Evolutionary conservation across 2,888 invertebrate species (phyloP).

Genomic region (Megamerina dolium): DNA sequence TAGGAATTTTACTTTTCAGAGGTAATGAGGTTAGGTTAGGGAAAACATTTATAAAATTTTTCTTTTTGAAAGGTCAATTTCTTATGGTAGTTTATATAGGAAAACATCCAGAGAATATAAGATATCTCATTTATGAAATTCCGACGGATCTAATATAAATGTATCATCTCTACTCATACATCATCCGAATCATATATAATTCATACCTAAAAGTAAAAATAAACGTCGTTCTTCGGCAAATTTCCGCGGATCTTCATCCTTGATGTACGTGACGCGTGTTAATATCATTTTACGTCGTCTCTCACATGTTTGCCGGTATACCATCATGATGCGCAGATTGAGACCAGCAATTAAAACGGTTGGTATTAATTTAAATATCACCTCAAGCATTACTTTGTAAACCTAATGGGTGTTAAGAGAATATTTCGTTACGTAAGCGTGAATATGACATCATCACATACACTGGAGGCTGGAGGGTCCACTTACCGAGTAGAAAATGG

Average conservation of each 20-base stretch:
- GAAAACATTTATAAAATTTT: too few relatives aligned
- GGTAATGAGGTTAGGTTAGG: too few relatives aligned
- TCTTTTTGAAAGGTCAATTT: too few relatives aligned
- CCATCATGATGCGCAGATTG: constrained; percentile 62
- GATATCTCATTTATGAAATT: too few relatives aligned
- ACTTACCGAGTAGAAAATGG: constrained; percentile 53
- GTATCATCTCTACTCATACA: too few relatives aligned
- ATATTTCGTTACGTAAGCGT: neutral
- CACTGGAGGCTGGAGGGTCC: too few relatives aligned
- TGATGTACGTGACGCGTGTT: constrained; percentile 52
- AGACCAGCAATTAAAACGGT: constrained; percentile 60
- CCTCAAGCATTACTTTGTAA: constrained; percentile 59
- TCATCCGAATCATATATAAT: too few relatives aligned
- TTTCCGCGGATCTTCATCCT: constrained; percentile 59
- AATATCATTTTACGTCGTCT: constrained; percentile 61
- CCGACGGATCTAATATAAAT: too few relatives aligned
- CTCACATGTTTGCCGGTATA: constrained; percentile 61
- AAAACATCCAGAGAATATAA: too few relatives aligned
- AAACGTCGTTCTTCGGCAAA: constrained; percentile 64
- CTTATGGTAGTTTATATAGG: too few relatives aligned
- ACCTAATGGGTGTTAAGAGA: too few relatives aligned
- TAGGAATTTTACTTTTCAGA: too few relatives aligned
- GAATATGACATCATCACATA: neutral
- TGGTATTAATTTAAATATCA: constrained; percentile 63
- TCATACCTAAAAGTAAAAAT: constrained; percentile 56